Base-by-base conservation (phyloP, 2,113 vertebrate genomes). In the Salminus brasiliensis region DNA sequence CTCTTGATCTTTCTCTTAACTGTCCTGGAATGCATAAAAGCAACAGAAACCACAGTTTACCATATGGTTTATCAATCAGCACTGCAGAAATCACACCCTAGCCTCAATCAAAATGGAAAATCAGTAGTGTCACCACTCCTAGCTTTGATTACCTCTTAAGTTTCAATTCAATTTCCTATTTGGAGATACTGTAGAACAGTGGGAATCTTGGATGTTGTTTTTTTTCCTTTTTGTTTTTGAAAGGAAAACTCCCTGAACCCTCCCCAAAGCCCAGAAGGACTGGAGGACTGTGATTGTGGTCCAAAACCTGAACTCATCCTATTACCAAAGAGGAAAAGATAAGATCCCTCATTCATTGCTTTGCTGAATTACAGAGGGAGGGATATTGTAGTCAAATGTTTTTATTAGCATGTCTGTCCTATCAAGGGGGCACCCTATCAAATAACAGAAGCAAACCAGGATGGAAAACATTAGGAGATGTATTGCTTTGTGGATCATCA, bases 251-350 rank as follows among this genome's bases (percentile, higher is more conserved):
- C 18, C 8, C 30, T 80, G 82, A 85, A 83, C 72, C 81, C 76
- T 27, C 34, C 81, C n/a, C n/a, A n/a, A 55, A 63, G 27, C 55
- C 45, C 36, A 84, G 81, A 81, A 80, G 87, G n/a, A n/a, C n/a
- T 87, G 43, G 85, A 83, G 78, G 76, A 88, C 87, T 88, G 85
- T 83, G 89, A 88, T 89, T 92, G 90, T 91, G 91, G 92, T 91
- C 90, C 92, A 90, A 90, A 89, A 89, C 91, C 89, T 87, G 86
- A 91, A 91, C 90, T 93, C 91, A 92, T 92, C 91, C 89, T 87
- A 92, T 93, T 93, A 93, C 90, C 83, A 89, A 85, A 84, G 39
- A 79, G 3, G 25, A 52, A 76, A 78, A 87, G 91, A 93, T 92
- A 93, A 93, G 90, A 91, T 85, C 84, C 82, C 86, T 92, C 88